Evolutionary conservation across 1,140 invertebrate species (phyloP).

Genomic region (Cyclina sinensis): DNA sequence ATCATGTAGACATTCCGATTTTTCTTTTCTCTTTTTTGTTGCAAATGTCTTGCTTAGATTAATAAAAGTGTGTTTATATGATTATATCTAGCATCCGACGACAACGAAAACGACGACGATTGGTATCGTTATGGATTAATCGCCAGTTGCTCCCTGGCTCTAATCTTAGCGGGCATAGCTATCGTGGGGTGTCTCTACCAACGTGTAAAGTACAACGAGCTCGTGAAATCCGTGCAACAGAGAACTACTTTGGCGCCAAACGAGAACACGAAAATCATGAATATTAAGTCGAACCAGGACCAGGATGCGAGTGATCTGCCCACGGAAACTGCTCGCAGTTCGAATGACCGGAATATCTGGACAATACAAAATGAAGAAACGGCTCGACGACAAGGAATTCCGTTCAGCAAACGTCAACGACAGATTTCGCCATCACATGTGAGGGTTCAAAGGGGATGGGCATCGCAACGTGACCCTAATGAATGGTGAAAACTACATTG

Average conservation of each 20-base stretch:
- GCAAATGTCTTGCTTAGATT: too few relatives aligned
- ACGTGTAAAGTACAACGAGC: neutral
- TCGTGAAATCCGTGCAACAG: neutral
- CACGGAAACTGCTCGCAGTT: neutral
- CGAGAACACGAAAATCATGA: neutral
- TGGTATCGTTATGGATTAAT: neutral
- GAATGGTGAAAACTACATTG: neutral
- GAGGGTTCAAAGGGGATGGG: neutral
- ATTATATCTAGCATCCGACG: neutral
- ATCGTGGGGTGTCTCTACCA: neutral
- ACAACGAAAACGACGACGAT: neutral
- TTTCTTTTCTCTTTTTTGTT: too few relatives aligned
- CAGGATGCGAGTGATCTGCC: neutral
- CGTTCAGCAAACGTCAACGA: neutral
- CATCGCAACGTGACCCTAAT: neutral
- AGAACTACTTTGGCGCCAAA: neutral
- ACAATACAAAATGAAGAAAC: neutral
- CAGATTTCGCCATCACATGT: neutral
- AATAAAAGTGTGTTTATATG: too few relatives aligned
- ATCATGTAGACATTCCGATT: too few relatives aligned
- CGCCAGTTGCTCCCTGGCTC: neutral
- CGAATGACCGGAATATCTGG: neutral
- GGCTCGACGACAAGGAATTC: neutral
- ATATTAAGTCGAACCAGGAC: neutral
- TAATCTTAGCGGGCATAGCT: neutral